Evolutionary conservation across 2,888 invertebrate genomes (phyloP).

Genomic region (Cheilosia soror): DNA sequence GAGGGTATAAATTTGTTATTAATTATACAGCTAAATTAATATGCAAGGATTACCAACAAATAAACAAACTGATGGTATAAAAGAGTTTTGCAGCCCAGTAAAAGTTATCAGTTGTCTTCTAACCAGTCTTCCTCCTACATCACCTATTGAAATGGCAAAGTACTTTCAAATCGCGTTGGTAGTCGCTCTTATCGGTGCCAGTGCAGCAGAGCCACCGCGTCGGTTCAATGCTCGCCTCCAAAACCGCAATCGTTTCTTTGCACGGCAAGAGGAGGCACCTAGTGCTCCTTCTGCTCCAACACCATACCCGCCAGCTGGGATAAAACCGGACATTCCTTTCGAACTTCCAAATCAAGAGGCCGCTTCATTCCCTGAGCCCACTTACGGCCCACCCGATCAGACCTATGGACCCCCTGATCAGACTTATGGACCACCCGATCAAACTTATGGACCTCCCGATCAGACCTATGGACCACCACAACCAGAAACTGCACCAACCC

Average conservation of each 20-base stretch:
- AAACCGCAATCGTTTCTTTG: constrained; percentile 62
- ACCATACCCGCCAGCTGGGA: constrained; percentile 64
- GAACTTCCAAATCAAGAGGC: constrained; percentile 65
- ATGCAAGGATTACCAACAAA: neutral
- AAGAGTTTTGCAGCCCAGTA: neutral
- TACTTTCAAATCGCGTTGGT: constrained; percentile 24
- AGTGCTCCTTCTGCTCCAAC: constrained; percentile 33
- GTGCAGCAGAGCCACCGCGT: constrained; percentile 53
- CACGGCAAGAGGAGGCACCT: constrained; percentile 54
- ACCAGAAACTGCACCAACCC: constrained; percentile 16
- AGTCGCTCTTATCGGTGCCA: constrained; percentile 38
- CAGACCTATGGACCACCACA: constrained; percentile 50
- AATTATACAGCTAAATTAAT: constrained; percentile 4
- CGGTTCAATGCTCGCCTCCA: constrained; percentile 43
- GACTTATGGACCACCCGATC: constrained; percentile 56
- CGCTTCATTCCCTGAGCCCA: constrained; percentile 38
- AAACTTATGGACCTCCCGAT: constrained; percentile 44
- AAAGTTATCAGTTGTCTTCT: constrained; percentile 50
- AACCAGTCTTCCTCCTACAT: constrained; percentile 13
- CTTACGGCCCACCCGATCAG: constrained; percentile 50
- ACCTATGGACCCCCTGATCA: constrained; percentile 62
- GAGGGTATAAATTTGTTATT: constrained; percentile 9
- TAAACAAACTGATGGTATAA: constrained; percentile 37
- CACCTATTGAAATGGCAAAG: constrained; percentile 44
- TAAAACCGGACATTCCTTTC: constrained; percentile 64